A percentile compares a stretch with the other conserved stretches of the same genome.
Evolutionary conservation across 2,888 invertebrate species (phyloP).

Genomic region (Allygus modestus): DNA sequence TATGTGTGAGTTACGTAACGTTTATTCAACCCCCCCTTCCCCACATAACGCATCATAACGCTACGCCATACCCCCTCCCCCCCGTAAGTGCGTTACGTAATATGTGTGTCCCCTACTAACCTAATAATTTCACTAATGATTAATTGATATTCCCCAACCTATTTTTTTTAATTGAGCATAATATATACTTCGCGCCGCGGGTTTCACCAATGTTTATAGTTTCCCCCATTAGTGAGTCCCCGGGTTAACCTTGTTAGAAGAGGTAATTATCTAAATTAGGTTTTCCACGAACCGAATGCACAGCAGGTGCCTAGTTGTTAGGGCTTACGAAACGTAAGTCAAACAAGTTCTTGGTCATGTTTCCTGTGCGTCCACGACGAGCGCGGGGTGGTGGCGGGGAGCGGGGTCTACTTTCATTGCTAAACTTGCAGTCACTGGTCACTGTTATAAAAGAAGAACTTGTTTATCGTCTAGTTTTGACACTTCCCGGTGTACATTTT

Average conservation of each 20-base stretch:
- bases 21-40: too few relatives aligned
- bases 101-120: too few relatives aligned
- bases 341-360: constrained; percentile 9
- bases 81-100: too few relatives aligned
- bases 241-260: neutral
- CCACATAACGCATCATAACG: too few relatives aligned
- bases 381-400: neutral
- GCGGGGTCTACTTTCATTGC: neutral
- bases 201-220: neutral
- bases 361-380: neutral
- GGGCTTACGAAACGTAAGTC: neutral
- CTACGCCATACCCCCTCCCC: too few relatives aligned
- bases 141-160: too few relatives aligned
- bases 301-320: neutral
- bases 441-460: neutral
- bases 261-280: constrained; percentile 31
- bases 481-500: neutral
- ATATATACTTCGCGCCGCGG: too few relatives aligned
- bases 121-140: too few relatives aligned
- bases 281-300: constrained; percentile 13
- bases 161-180: too few relatives aligned
- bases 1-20: too few relatives aligned
- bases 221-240: neutral
- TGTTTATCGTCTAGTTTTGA: neutral
- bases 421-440: neutral